These are phyloP conservation scores for Dendroctonus ponderosae DNA, from an alignment of 1,140 invertebrate genomes.

Conservation along the genomic window DNA sequence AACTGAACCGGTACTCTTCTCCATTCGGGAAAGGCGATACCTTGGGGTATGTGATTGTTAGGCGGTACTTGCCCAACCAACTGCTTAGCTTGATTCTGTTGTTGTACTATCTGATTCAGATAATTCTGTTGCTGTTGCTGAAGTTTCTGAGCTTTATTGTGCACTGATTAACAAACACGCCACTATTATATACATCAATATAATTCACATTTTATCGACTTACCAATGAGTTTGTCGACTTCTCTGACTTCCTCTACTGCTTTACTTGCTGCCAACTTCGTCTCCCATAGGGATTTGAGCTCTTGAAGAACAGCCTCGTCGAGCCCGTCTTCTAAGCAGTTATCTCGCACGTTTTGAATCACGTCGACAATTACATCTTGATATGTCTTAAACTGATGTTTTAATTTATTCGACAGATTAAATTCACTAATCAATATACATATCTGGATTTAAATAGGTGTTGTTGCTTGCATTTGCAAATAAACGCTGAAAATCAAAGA, in stretches of 20 bases:
- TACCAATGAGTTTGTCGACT: slow-evolving; percentile 23
- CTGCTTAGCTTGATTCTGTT: slow-evolving; percentile 29
- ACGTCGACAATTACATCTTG: slow-evolving; percentile 96
- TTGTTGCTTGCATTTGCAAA: too few species aligned
- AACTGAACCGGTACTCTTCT: slow-evolving; percentile 58
- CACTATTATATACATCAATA: neutral
- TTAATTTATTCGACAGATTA: neutral
- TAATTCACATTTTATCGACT: slow-evolving; percentile 6
- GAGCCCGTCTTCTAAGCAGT: slow-evolving; percentile 95
- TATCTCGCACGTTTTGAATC: slow-evolving; percentile 85
- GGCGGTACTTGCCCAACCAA: slow-evolving; percentile 33
- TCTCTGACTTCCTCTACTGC: slow-evolving; percentile 58
- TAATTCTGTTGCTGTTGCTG: slow-evolving; percentile 28
- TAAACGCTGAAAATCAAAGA: too few species aligned
- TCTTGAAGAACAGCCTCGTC: slow-evolving; percentile 96
- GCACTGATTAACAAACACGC: slow-evolving; percentile 9
- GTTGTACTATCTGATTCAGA: slow-evolving; percentile 10
- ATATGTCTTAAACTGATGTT: slow-evolving; percentile 57
- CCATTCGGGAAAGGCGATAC: slow-evolving; percentile 49
- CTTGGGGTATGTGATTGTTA: slow-evolving; percentile 38
- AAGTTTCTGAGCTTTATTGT: slow-evolving; percentile 20
- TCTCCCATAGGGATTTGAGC: slow-evolving; percentile 91
- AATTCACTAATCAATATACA: slow-evolving; percentile 1
- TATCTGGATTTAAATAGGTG: neutral
- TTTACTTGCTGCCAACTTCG: slow-evolving; percentile 84